These are phyloP conservation scores for Mesocricetus auratus DNA, from an alignment of 2,113 vertebrate species.

Conservation along the genomic window DNA sequence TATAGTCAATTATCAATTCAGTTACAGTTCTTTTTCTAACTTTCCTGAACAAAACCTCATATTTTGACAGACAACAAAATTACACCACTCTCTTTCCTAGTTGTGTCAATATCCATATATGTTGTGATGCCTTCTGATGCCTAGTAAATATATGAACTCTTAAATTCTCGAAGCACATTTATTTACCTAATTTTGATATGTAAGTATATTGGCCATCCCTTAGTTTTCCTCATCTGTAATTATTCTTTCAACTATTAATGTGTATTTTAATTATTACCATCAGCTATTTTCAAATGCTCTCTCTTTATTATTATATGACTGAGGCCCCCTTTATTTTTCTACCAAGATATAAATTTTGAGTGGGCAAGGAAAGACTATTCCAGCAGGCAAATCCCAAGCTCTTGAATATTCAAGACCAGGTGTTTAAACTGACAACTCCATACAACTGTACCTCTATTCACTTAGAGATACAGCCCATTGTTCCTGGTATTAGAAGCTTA, in stretches of 20 bases:
- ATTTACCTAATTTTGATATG: neutral
- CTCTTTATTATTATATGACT: neutral
- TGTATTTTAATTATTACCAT: neutral
- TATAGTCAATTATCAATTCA: neutral
- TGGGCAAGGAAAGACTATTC: neutral
- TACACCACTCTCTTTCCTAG: neutral
- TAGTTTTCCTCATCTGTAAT: neutral
- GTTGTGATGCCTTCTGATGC: neutral
- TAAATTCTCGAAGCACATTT: neutral
- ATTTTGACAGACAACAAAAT: neutral
- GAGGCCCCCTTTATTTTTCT: neutral
- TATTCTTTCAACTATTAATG: neutral
- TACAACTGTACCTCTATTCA: neutral
- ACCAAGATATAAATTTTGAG: neutral
- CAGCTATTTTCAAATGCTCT: neutral
- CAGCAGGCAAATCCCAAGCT: neutral
- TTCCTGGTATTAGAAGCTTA: neutral
- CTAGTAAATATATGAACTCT: neutral
- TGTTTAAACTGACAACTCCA: neutral
- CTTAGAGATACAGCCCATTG: neutral
- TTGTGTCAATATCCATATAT: neutral
- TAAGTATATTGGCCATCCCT: neutral
- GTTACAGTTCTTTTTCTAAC: neutral
- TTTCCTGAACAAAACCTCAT: neutral
- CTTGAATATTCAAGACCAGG: neutral